A percentile compares a stretch with the other conserved stretches of the same genome.
Conservation (phyloP, 2,113 vertebrate genomes). For the Phalacrocorax pelagicus region DNA sequence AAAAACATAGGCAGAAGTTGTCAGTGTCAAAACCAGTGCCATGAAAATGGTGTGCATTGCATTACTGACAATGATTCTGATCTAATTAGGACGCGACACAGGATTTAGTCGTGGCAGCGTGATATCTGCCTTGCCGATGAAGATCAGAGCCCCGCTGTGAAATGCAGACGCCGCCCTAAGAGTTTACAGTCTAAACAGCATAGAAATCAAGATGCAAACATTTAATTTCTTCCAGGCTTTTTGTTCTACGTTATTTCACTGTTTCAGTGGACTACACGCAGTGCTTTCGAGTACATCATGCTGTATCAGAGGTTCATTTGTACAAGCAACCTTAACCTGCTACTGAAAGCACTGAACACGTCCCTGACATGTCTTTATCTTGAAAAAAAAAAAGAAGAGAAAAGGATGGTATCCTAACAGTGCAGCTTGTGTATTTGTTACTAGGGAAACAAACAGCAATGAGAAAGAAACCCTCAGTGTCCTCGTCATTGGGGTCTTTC, state of each 20-base stretch:
- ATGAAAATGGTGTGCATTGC: neutral
- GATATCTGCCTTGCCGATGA: neutral
- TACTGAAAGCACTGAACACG: neutral
- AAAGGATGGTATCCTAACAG: constrained; percentile 41
- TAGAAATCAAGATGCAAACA: neutral
- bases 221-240: neutral
- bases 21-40: neutral
- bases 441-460: constrained; percentile 60
- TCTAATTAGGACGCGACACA: neutral
- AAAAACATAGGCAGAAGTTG: neutral
- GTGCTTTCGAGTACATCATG: neutral
- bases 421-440: constrained; percentile 64
- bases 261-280: neutral
- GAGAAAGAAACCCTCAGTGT: constrained; percentile 56
- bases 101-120: neutral
- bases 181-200: neutral
- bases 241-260: neutral
- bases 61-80: neutral
- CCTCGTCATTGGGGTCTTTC: constrained; percentile 50
- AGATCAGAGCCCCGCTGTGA: neutral
- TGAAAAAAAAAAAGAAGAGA: neutral
- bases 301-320: neutral
- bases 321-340: constrained; percentile 6
- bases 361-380: neutral
- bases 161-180: neutral